Conservation (phyloP, 2,888 invertebrate genomes). For the Luffia ferchaultella region DNA sequence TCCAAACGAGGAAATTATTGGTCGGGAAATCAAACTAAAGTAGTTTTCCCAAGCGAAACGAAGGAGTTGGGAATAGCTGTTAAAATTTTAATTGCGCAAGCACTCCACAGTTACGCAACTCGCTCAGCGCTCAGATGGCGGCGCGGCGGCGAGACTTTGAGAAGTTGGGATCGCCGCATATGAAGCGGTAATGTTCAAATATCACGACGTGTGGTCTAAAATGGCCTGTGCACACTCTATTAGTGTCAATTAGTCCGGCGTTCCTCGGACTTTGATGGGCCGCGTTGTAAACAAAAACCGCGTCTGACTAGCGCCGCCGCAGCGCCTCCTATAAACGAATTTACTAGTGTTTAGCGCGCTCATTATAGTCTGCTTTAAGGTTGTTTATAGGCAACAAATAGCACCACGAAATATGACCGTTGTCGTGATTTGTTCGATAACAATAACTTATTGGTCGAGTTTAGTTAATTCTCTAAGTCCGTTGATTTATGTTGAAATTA, state of each 20-base stretch:
- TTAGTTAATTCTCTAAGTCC: too few relatives aligned
- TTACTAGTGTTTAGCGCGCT: not conserved
- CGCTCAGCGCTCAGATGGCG: not conserved
- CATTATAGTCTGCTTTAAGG: too few relatives aligned
- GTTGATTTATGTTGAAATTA: too few relatives aligned
- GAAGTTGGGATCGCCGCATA: too few relatives aligned
- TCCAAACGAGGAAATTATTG: not conserved
- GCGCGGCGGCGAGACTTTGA: not conserved
- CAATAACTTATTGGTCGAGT: too few relatives aligned
- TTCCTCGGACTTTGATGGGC: not conserved
- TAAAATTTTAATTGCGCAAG: not conserved
- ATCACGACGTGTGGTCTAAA: not conserved
- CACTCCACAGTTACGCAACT: not conserved
- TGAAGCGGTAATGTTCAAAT: not conserved
- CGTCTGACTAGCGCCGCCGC: not conserved
- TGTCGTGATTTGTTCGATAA: not conserved
- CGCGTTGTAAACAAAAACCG: not conserved
- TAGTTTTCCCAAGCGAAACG: not conserved
- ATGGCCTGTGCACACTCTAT: not conserved
- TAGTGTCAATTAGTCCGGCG: not conserved
- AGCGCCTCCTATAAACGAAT: not conserved
- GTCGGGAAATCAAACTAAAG: not conserved
- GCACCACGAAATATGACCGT: not conserved
- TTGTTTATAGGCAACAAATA: not conserved
- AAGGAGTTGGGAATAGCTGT: not conserved